Evolutionary conservation across 1,140 invertebrate species (phyloP).

Genomic region (Hirudo medicinalis): DNA sequence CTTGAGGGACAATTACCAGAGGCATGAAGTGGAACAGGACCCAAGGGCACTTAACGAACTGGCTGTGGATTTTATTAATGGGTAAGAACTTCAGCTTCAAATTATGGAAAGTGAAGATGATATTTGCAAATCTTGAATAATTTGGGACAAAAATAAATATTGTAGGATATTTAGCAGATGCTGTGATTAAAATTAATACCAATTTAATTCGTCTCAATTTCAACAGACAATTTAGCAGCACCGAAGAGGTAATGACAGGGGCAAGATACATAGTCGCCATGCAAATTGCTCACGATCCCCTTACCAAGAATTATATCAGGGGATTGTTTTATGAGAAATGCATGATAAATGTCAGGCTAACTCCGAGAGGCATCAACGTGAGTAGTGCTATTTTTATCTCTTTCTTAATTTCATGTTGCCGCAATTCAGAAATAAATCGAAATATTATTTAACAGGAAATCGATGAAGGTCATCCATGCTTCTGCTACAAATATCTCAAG

Average conservation of each 20-base stretch:
- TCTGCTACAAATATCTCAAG: slow-evolving; percentile 77
- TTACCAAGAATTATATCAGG: slow-evolving; percentile 68
- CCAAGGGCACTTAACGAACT: slow-evolving; percentile 61
- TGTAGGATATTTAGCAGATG: too few species aligned
- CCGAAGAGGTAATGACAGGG: slow-evolving; percentile 50
- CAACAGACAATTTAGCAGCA: slow-evolving; percentile 37
- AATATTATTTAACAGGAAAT: slow-evolving; percentile 28
- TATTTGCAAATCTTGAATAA: background rate
- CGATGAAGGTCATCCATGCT: slow-evolving; percentile 70
- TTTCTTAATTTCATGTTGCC: too few species aligned
- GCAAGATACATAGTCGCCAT: slow-evolving; percentile 84
- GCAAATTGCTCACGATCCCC: slow-evolving; percentile 78
- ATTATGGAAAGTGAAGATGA: background rate
- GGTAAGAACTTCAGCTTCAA: slow-evolving; percentile 25
- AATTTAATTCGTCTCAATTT: background rate
- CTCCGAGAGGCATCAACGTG: background rate
- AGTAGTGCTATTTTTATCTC: too few species aligned
- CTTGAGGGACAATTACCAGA: slow-evolving; percentile 82
- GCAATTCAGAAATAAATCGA: too few species aligned
- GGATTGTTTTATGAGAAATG: slow-evolving; percentile 83
- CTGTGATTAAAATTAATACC: too few species aligned
- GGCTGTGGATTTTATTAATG: slow-evolving; percentile 58
- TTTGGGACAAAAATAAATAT: background rate
- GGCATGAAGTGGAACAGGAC: slow-evolving; percentile 91
- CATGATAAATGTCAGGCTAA: slow-evolving; percentile 37